These are phyloP conservation scores for Papilio protenor DNA, from an alignment of 2,888 invertebrate species.

Conservation along the genomic window DNA sequence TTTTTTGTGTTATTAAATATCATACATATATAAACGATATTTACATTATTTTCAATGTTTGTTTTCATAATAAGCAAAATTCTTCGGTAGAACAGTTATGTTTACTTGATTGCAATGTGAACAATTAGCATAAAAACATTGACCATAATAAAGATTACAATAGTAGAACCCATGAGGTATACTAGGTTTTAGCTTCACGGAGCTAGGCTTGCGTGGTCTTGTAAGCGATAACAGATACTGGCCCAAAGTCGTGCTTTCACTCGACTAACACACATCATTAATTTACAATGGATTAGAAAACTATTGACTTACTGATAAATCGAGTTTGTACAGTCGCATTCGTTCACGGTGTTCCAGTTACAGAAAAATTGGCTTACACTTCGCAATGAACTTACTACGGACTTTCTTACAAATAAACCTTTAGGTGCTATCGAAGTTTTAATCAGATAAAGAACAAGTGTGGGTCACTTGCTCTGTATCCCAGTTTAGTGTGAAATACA, in stretches of 20 bases:
- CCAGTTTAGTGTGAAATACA: neutral
- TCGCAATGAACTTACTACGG: neutral
- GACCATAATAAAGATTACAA: conserved; percentile 58
- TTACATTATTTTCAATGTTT: conserved; percentile 73
- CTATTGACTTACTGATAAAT: neutral
- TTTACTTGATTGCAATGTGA: conserved; percentile 35
- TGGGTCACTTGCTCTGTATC: neutral
- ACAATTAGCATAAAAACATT: conserved; percentile 75
- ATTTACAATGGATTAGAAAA: conserved; percentile 5
- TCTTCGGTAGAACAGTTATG: conserved; percentile 38
- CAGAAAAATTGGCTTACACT: neutral
- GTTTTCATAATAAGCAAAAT: conserved; percentile 63
- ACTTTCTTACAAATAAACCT: neutral
- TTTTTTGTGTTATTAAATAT: conserved; percentile 10
- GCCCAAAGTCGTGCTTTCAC: conserved; percentile 69
- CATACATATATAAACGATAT: conserved; percentile 53
- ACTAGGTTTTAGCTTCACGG: conserved; percentile 75
- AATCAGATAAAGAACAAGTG: neutral
- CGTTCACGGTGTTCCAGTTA: neutral
- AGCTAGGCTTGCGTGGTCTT: conserved; percentile 83
- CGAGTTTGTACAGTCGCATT: neutral
- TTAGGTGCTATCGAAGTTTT: neutral
- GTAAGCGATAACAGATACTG: conserved; percentile 83
- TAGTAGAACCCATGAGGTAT: conserved; percentile 76
- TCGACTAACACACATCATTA: conserved; percentile 62